These are phyloP conservation scores for Pampus argenteus DNA, from an alignment of 2,797 vertebrate genomes.

Conservation along the genomic window DNA sequence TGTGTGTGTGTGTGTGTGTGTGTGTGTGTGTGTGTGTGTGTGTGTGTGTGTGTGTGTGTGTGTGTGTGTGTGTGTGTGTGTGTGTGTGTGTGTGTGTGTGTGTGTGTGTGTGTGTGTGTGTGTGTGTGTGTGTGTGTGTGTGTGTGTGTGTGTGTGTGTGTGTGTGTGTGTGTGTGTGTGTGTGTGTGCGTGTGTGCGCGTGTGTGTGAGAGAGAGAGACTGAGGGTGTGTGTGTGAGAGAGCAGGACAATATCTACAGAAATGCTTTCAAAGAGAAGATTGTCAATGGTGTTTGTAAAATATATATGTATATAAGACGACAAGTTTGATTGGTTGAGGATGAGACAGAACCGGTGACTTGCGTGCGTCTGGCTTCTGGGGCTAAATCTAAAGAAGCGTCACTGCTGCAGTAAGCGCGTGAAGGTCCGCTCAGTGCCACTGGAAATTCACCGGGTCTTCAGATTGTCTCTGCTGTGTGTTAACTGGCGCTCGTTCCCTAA, in stretches of 20 bases:
- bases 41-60: not conserved
- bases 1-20: not conserved
- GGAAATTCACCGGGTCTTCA: constrained; percentile 18
- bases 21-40: not conserved
- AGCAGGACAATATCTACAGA: not conserved
- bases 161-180: constrained; percentile 16
- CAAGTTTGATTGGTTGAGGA: constrained; percentile 2
- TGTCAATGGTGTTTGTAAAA: constrained; percentile 8
- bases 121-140: constrained; percentile 10
- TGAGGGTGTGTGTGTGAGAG: not conserved
- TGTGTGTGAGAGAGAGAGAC: constrained; percentile 2
- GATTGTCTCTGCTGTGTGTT: not conserved
- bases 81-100: not conserved
- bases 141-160: constrained; percentile 17
- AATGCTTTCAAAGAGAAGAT: constrained; percentile 2
- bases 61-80: not conserved
- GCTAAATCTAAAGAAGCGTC: not conserved
- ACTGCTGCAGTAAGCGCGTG: not conserved
- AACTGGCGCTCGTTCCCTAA: not conserved
- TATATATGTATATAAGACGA: too few species aligned
- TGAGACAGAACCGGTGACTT: not conserved
- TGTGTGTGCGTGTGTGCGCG: too few species aligned
- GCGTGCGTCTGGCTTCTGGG: not conserved
- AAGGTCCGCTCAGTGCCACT: constrained; percentile 4
- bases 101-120: not conserved